Evolutionary conservation across 2,113 vertebrate species (phyloP).

Genomic region (Macrotus californicus): DNA sequence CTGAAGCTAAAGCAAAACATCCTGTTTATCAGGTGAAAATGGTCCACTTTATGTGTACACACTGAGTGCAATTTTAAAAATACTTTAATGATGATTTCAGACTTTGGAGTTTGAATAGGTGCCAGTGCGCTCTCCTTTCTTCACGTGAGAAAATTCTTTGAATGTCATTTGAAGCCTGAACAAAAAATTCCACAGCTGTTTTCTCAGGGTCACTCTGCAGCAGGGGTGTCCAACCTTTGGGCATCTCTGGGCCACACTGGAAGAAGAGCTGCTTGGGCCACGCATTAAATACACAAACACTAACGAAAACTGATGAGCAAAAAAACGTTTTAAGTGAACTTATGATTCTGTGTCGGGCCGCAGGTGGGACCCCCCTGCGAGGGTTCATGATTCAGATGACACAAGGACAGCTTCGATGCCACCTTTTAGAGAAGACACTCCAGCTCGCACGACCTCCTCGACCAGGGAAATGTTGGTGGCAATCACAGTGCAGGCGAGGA

Average conservation of each 20-base stretch:
- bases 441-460: constrained; percentile 97
- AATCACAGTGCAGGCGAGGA: constrained; percentile 96
- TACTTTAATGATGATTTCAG: not conserved
- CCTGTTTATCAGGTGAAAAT: constrained; percentile 85
- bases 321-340: no score
- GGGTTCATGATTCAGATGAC: not conserved
- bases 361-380: no score
- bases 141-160: constrained; percentile 39
- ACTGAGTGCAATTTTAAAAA: constrained; percentile 83
- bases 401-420: constrained; percentile 69
- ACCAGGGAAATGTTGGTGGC: constrained; percentile 96
- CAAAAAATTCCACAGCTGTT: not conserved
- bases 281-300: no score
- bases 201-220: not conserved
- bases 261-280: no score
- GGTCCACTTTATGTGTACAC: constrained; percentile 68
- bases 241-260: no score
- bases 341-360: no score
- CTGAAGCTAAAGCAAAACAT: constrained; percentile 66
- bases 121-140: constrained; percentile 44
- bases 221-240: not conserved
- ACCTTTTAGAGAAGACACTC: constrained; percentile 96
- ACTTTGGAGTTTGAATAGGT: constrained; percentile 46
- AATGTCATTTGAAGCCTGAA: constrained; percentile 23
- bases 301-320: no score